A percentile compares a stretch with the other conserved stretches of the same genome.
Evolutionary conservation across 1,140 invertebrate genomes (phyloP).

Genomic region (Pachyrhynchus sulphureomaculatus): DNA sequence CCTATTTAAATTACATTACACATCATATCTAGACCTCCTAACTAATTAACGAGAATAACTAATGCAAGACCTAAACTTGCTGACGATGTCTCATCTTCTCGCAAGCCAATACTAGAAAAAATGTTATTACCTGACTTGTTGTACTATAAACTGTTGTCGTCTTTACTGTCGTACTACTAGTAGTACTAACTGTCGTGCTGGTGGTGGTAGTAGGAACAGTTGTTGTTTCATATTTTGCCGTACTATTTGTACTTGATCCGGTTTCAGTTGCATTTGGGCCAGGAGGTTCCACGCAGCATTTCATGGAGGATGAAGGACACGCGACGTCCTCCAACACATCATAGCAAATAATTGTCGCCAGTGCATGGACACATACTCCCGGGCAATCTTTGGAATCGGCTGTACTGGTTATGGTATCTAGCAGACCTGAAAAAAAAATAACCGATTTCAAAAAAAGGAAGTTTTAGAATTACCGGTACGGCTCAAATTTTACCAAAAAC

Average conservation of each 20-base stretch:
- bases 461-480: neutral
- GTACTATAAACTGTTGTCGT: slow-evolving; percentile 19
- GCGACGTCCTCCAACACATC: slow-evolving; percentile 78
- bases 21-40: too few species aligned
- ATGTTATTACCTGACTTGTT: slow-evolving; percentile 33
- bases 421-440: slow-evolving; percentile 61
- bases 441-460: neutral
- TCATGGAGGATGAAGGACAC: slow-evolving; percentile 75
- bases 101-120: neutral
- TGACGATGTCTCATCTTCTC: too few species aligned
- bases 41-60: too few species aligned
- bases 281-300: slow-evolving; percentile 76
- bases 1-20: too few species aligned
- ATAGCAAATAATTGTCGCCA: slow-evolving; percentile 80
- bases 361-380: slow-evolving; percentile 78
- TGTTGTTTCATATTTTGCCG: slow-evolving; percentile 40
- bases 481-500: too few species aligned
- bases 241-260: slow-evolving; percentile 46
- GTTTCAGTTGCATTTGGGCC: slow-evolving; percentile 49
- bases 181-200: slow-evolving; percentile 18
- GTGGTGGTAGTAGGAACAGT: slow-evolving; percentile 45
- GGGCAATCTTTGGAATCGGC: slow-evolving; percentile 81
- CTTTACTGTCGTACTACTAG: slow-evolving; percentile 3
- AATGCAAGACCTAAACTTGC: too few species aligned
- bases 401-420: slow-evolving; percentile 80